Percentiles rank a stretch among this genome's conserved stretches.
These are phyloP conservation scores for Myiopsitta monachus DNA, from an alignment of 2,113 vertebrate species.

Conservation along the genomic window DNA sequence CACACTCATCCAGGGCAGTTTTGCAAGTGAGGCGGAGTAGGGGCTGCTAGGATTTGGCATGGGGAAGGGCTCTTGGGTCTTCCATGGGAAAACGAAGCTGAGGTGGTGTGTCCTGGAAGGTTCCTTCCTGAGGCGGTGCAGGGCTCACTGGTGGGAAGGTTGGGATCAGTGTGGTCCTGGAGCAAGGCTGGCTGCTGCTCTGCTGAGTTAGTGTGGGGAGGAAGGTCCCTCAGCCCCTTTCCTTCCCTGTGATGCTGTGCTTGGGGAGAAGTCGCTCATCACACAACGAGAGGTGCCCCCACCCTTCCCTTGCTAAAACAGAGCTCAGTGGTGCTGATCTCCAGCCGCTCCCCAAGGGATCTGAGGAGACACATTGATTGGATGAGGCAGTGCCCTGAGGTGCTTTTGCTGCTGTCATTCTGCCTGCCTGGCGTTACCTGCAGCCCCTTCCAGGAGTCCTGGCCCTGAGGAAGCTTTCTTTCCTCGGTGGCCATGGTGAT, in stretches of 20 bases:
- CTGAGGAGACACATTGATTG: neutral
- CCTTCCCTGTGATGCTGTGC: too few species aligned
- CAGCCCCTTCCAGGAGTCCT: accelerated
- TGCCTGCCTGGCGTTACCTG: neutral
- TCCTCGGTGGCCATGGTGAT: neutral
- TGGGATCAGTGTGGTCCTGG: accelerated
- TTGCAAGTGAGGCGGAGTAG: accelerated
- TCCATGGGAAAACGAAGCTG: neutral
- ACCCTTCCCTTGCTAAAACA: neutral
- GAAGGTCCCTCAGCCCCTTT: neutral
- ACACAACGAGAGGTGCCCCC: accelerated
- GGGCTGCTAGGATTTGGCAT: neutral
- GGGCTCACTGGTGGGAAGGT: neutral
- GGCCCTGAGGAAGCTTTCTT: neutral
- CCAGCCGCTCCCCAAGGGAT: neutral
- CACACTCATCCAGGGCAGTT: accelerated
- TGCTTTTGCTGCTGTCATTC: neutral
- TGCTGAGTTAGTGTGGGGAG: neutral
- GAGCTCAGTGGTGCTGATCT: neutral
- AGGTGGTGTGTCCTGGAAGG: accelerated
- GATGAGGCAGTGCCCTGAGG: accelerated
- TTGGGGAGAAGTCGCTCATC: neutral
- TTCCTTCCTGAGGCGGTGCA: neutral
- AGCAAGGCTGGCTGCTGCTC: accelerated
- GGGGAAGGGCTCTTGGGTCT: neutral